These are phyloP conservation scores for Callinectes sapidus DNA, from an alignment of 2,888 invertebrate genomes.

Conservation along the genomic window DNA sequence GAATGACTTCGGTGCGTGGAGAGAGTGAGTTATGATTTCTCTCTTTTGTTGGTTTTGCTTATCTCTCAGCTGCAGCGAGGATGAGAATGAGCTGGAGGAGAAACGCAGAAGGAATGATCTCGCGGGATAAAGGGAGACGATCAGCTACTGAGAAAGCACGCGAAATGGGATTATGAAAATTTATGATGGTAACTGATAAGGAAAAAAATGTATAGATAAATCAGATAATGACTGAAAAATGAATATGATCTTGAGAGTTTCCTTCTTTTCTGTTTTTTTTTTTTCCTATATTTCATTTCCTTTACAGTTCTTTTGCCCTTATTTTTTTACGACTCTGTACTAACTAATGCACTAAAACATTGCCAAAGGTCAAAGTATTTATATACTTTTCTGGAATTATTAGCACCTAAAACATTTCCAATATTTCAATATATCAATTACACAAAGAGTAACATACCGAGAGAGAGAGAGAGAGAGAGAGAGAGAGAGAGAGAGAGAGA, in stretches of 20 bases:
- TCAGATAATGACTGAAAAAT: neutral
- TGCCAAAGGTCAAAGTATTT: neutral
- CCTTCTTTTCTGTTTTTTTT: neutral
- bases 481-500: slow-evolving; percentile 39
- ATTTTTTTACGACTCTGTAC: neutral
- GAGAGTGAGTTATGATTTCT: slow-evolving; percentile 30
- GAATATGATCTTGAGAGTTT: neutral
- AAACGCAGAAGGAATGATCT: slow-evolving; percentile 20
- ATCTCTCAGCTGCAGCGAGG: slow-evolving; percentile 27
- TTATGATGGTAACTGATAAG: neutral
- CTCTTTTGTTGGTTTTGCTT: slow-evolving; percentile 36
- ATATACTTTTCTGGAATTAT: neutral
- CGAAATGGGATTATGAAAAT: neutral
- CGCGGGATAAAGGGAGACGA: neutral
- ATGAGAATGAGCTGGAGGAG: slow-evolving; percentile 10
- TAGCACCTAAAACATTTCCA: neutral
- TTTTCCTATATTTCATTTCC: neutral
- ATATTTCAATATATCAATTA: slow-evolving; percentile 34
- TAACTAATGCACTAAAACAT: neutral
- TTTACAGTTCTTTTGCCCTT: neutral
- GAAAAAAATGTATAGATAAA: neutral
- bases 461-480: slow-evolving; percentile 15
- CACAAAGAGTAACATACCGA: neutral
- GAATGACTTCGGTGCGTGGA: neutral
- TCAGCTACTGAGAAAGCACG: slow-evolving; percentile 21